phyloP scores from a whole-genome alignment of 2,888 invertebrate genomes.

The Kuschelorhynchus macadamiae region DNA sequence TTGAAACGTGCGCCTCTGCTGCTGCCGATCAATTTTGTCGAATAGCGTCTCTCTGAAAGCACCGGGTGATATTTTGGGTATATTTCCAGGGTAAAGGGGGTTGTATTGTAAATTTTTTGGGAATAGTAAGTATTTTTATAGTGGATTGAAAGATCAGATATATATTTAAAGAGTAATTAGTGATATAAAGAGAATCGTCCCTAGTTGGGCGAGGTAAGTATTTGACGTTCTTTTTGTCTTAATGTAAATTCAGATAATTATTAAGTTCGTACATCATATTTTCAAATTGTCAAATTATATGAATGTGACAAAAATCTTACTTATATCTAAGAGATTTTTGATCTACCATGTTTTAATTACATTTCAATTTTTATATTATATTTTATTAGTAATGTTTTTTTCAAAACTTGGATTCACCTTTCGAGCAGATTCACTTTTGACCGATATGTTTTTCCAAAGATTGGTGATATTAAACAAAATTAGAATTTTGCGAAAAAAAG shows the following conservation, averaged over 20 bases:
- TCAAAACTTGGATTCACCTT: no score
- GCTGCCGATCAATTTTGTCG: constrained; percentile 43
- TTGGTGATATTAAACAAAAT: no score
- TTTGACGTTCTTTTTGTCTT: constrained; percentile 1
- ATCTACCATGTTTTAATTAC: not conserved
- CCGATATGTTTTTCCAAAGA: no score
- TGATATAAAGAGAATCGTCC: constrained; percentile 41
- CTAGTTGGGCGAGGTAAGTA: constrained; percentile 49
- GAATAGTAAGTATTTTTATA: constrained; percentile 16
- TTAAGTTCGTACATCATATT: no score
- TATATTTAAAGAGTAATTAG: constrained; percentile 15
- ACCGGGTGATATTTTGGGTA: constrained; percentile 32
- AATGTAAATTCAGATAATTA: no score
- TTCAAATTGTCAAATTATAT: no score
- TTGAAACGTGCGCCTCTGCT: constrained; percentile 43
- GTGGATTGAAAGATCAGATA: not conserved
- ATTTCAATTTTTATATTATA: no score
- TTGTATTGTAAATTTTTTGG: constrained; percentile 16
- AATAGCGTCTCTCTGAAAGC: constrained; percentile 35
- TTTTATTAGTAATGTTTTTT: no score
- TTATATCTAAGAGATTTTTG: not conserved
- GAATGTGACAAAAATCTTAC: not conserved
- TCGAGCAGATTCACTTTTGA: no score
- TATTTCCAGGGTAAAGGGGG: constrained; percentile 23
- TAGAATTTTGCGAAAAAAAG: no score